Percentiles rank a stretch among this genome's conserved stretches.
These are phyloP conservation scores for Empis stercorea DNA, from an alignment of 2,888 invertebrate genomes.

Conservation along the genomic window DNA sequence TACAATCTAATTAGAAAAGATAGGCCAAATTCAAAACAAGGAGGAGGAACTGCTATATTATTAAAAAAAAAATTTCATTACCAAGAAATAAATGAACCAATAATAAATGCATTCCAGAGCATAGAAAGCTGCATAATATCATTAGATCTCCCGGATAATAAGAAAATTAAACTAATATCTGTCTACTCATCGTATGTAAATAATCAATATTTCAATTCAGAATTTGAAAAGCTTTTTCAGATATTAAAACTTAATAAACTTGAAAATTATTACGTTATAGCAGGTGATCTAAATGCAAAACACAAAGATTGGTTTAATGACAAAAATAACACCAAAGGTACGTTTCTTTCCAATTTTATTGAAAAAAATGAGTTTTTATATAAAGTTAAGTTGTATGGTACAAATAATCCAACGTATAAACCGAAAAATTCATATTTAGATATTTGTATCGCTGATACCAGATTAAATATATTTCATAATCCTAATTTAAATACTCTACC, in stretches of 20 bases:
- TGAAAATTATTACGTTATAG: not conserved
- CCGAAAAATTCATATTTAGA: conserved; percentile 5
- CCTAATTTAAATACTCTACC: too few relatives aligned
- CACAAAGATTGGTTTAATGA: conserved; percentile 1
- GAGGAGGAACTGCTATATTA: conserved; percentile 1
- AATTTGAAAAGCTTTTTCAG: conserved; percentile 2
- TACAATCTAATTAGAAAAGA: conserved; percentile 1
- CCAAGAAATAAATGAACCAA: not conserved
- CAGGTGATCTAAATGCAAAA: not conserved
- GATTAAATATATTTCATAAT: too few relatives aligned
- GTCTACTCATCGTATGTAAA: not conserved
- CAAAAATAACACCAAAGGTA: conserved; percentile 1
- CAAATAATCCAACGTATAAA: conserved; percentile 1
- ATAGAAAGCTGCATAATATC: conserved; percentile 1
- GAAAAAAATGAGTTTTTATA: conserved; percentile 1
- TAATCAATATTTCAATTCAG: not conserved
- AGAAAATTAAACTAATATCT: not conserved
- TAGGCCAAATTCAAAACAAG: not conserved
- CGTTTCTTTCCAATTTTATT: not conserved
- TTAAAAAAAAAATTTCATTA: not conserved
- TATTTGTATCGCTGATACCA: conserved; percentile 1
- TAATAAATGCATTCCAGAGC: not conserved
- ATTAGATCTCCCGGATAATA: not conserved
- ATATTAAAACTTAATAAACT: not conserved
- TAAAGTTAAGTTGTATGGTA: conserved; percentile 1